These are phyloP conservation scores for Lasiurus borealis DNA, from an alignment of 2,113 vertebrate species.

Conservation along the genomic window DNA sequence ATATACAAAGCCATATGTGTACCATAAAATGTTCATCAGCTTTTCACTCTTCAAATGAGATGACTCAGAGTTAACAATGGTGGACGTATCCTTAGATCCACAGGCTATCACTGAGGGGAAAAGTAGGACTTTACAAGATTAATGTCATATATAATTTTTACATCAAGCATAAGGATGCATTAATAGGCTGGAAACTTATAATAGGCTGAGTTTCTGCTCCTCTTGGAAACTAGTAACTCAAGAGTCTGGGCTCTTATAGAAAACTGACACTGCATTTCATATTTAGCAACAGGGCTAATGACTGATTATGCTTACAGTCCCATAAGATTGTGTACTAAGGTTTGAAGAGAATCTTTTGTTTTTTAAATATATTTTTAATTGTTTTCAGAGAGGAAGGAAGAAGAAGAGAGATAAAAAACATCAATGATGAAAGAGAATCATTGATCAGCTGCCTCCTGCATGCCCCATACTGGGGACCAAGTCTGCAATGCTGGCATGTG, in stretches of 20 bases:
- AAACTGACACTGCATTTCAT: background rate
- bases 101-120: background rate
- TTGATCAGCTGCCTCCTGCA: no score
- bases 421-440: no score
- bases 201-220: background rate
- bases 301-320: background rate
- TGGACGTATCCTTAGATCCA: background rate
- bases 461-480: no score
- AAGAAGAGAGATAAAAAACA: no score
- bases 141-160: background rate
- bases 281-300: background rate
- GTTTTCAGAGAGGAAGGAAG: no score
- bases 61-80: background rate
- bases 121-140: slow-evolving; percentile 23
- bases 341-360: slow-evolving; percentile 4
- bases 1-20: background rate
- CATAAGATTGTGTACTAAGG: background rate
- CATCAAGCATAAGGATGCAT: background rate
- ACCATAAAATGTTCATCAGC: background rate
- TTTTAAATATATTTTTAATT: no score
- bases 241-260: background rate
- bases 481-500: no score
- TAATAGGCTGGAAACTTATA: background rate
- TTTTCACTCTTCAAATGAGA: slow-evolving; percentile 33
- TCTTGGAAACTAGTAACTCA: slow-evolving; percentile 19